Conservation (phyloP, 2,888 invertebrate genomes). For the Muschampia plurimacula region DNA sequence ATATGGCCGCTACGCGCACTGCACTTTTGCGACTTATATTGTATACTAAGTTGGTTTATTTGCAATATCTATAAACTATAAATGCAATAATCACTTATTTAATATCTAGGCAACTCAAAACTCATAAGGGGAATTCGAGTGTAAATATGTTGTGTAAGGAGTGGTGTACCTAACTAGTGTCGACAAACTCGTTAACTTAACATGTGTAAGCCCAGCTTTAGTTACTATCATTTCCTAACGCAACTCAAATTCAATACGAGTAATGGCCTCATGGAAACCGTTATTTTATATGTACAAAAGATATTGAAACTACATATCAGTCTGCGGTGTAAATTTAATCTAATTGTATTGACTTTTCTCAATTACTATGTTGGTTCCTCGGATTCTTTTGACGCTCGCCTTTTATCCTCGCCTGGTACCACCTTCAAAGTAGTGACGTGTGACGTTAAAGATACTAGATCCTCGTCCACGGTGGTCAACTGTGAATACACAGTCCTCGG, state of each 20-base stretch:
- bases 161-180: too few species aligned
- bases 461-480: constrained; percentile 76
- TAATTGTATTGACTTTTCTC: constrained; percentile 64
- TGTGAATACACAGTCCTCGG: constrained; percentile 77
- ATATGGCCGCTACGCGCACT: too few species aligned
- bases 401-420: constrained; percentile 37
- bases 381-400: constrained; percentile 53
- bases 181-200: too few species aligned
- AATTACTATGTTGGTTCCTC: constrained; percentile 80
- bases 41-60: too few species aligned
- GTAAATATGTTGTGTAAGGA: too few species aligned
- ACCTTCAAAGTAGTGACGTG: constrained; percentile 66
- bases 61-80: too few species aligned
- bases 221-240: not conserved
- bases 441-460: constrained; percentile 57
- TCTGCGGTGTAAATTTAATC: constrained; percentile 78
- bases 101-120: too few species aligned
- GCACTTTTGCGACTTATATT: too few species aligned
- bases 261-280: constrained; percentile 38
- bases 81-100: too few species aligned
- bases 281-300: constrained; percentile 39
- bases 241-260: not conserved
- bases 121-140: too few species aligned
- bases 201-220: too few species aligned
- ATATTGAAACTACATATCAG: constrained; percentile 78